Evolutionary conservation across 2,888 invertebrate genomes (phyloP).

Genomic region (Tromatobia lineatoria): DNA sequence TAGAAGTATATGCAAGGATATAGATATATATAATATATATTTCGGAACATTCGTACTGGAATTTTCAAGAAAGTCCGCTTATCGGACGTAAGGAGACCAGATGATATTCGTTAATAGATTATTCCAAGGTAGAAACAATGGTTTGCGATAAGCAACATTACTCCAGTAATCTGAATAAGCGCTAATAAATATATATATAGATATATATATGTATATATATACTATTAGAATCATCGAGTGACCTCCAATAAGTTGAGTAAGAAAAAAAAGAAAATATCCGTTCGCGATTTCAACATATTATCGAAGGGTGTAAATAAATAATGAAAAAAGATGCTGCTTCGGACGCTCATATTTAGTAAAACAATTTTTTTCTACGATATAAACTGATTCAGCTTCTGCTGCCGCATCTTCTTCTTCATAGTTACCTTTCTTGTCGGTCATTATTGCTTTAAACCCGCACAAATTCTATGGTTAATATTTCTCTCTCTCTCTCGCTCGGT

Average conservation of each 20-base stretch:
- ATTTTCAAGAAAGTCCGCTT: background rate
- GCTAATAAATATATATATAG: slow-evolving; percentile 7
- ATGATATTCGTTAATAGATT: background rate
- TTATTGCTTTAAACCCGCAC: slow-evolving; percentile 82
- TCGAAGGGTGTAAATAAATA: slow-evolving; percentile 1
- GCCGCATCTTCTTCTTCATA: slow-evolving; percentile 74
- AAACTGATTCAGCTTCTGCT: slow-evolving; percentile 30
- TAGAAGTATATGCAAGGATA: background rate
- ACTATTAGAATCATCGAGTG: background rate
- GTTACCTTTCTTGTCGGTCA: slow-evolving; percentile 86
- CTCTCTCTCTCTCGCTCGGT: slow-evolving; percentile 14
- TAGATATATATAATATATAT: slow-evolving; percentile 3
- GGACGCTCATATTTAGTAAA: slow-evolving; percentile 48
- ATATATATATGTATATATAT: background rate
- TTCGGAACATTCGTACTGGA: background rate
- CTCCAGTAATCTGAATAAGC: slow-evolving; percentile 2
- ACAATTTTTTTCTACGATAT: slow-evolving; percentile 59
- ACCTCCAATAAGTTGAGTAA: background rate
- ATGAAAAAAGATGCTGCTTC: slow-evolving; percentile 21
- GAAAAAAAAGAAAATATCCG: background rate
- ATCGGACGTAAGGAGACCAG: background rate
- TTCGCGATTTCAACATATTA: background rate
- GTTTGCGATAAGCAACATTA: slow-evolving; percentile 12
- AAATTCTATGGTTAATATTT: slow-evolving; percentile 61
- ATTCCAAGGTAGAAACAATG: slow-evolving; percentile 12